These are phyloP conservation scores for Halisarca cf. caerulea DNA, from an alignment of 37 sponge, comb jelly and placozoan genomes.

Conservation along the genomic window DNA sequence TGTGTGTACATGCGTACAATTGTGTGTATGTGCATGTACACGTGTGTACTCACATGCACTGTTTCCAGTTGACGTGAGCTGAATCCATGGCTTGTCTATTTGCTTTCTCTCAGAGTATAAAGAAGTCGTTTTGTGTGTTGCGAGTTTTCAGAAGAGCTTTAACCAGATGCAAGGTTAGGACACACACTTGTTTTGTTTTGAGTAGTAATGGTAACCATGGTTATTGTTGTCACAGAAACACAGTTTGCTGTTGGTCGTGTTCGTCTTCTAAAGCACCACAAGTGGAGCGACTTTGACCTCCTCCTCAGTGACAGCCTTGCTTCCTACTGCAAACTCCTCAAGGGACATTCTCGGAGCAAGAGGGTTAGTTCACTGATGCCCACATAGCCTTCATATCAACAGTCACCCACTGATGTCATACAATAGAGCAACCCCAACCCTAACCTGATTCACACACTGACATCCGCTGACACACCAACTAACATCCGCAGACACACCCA, in stretches of 20 bases:
- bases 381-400: no score
- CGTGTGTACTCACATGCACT: not conserved
- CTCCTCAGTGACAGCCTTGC: conserved; percentile 39
- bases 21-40: not conserved
- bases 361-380: no score
- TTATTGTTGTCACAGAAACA: not conserved
- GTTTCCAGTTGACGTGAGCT: no score
- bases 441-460: no score
- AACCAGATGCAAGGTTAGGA: not conserved
- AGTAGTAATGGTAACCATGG: no score
- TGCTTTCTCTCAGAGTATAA: conserved; percentile 34
- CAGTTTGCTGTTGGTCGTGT: conserved; percentile 22
- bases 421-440: no score
- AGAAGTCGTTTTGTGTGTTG: conserved; percentile 9
- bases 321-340: conserved; percentile 35
- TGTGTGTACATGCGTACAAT: not conserved
- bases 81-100: no score
- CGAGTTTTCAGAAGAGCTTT: not conserved
- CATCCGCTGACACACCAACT: no score
- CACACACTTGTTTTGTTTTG: not conserved
- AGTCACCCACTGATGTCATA: no score
- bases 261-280: conserved; percentile 35
- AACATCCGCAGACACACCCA: no score
- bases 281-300: conserved; percentile 42
- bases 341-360: not conserved